Base-by-base conservation (phyloP, 2,113 vertebrate species). In the Pelecanus crispus region DNA sequence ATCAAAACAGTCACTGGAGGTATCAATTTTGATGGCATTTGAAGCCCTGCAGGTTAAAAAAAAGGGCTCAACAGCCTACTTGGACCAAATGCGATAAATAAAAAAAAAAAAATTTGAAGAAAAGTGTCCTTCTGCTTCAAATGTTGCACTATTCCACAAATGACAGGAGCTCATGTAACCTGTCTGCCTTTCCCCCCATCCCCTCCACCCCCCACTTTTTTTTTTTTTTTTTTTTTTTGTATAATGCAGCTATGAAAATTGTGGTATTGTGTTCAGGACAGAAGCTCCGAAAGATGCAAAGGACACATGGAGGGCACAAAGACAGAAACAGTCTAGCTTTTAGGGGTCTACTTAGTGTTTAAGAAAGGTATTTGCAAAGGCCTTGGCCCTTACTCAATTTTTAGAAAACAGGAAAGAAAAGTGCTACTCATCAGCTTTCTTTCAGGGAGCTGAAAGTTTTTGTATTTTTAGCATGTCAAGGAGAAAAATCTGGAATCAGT, bases 151-250 rank as follows among this genome's bases (percentile, higher is more conserved):
- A 18, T 9, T 65, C 21, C 50, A 68, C 44, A 81, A 81, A 45
- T 13, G 20, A 79, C 36, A 44, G 29, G 12, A 36, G 40, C 4
- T 86, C 49, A 20, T 12, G 18, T 13, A 68, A 91, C 20, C 36
- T 58, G 6, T 13, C 26, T 38, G 21, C 11, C 5, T 2, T 5
- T 13, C 10, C 6, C 8, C 7, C 10, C 13, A 5, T 11, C 6
- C 3, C 1, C 10, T 3, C 4, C n/a, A n/a, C n/a, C n/a, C n/a
- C n/a, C n/a, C n/a, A n/a, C n/a, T n/a, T n/a, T n/a, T n/a, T n/a
- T n/a, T n/a, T n/a, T n/a, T n/a, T n/a, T n/a, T n/a, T n/a, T 8
- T 15, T 26, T 44, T 38, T 38, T 40, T 40, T 65, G 0, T 17
- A 21, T 14, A n/a, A 62, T 17, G 16, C 29, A 74, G 25, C 8